Evolutionary conservation across 2,888 invertebrate genomes (phyloP).

Genomic region (Liodrosophila aerea): DNA sequence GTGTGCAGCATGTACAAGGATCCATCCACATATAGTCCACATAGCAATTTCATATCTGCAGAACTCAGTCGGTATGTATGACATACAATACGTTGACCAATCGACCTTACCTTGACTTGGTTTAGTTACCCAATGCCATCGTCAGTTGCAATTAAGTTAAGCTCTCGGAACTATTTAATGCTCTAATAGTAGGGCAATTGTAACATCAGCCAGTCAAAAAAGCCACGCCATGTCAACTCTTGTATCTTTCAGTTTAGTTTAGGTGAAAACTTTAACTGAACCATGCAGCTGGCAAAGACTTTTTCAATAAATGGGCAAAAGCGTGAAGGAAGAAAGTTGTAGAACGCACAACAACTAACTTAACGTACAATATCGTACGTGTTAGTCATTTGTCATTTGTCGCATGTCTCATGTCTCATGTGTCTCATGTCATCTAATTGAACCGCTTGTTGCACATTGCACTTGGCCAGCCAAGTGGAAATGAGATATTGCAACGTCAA

Average conservation of each 20-base stretch:
- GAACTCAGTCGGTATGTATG: conserved; percentile 92
- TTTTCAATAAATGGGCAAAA: conserved; percentile 61
- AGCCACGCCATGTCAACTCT: conserved; percentile 37
- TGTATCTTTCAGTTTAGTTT: conserved; percentile 2
- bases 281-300: conserved; percentile 18
- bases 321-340: conserved; percentile 66
- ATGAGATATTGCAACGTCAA: conserved; percentile 39
- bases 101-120: neutral
- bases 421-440: conserved; percentile 28
- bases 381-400: conserved; percentile 45
- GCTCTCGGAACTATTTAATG: conserved; percentile 36
- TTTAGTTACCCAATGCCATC: conserved; percentile 22
- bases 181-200: conserved; percentile 65
- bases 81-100: neutral
- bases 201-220: conserved; percentile 48
- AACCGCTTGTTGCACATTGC: conserved; percentile 35
- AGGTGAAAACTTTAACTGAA: conserved; percentile 33
- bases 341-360: conserved; percentile 1
- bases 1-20: conserved; percentile 93
- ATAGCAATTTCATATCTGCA: conserved; percentile 93
- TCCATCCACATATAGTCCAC: conserved; percentile 91
- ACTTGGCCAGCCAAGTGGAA: conserved; percentile 54
- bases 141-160: conserved; percentile 37
- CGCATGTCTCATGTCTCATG: conserved; percentile 8
- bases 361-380: conserved; percentile 3